phyloP scores from a whole-genome alignment of 2,888 invertebrate species.

The Scaptomyza caliginosa region DNA sequence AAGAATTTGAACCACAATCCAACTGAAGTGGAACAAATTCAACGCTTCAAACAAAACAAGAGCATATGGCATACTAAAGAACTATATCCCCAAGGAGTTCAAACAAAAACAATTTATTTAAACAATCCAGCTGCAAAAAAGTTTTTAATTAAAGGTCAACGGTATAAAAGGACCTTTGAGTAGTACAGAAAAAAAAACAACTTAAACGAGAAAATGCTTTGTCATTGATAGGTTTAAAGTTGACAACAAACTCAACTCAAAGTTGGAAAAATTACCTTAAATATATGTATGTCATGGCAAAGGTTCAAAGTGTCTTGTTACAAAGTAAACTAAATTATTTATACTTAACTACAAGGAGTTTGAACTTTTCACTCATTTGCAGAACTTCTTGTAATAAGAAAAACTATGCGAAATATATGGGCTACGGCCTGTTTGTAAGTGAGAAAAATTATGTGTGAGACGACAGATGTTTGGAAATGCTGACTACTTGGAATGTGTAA shows the following conservation, averaged over 20 bases:
- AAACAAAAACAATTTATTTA: neutral
- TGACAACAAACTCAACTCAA: neutral
- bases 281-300: constrained; percentile 16
- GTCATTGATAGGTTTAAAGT: constrained; percentile 8
- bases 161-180: constrained; percentile 7
- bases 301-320: neutral
- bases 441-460: constrained; percentile 25
- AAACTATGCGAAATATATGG: neutral
- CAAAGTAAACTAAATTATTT: constrained; percentile 5
- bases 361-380: neutral
- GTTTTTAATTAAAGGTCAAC: neutral
- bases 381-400: neutral
- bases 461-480: constrained; percentile 38
- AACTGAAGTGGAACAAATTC: neutral
- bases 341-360: neutral
- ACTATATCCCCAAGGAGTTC: constrained; percentile 59
- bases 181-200: constrained; percentile 12
- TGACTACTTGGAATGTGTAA: constrained; percentile 6
- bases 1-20: neutral
- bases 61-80: constrained; percentile 52
- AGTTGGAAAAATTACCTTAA: neutral
- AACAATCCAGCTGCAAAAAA: neutral
- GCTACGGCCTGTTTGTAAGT: neutral
- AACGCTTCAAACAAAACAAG: neutral
- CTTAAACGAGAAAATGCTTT: constrained; percentile 1